Evolutionary conservation across 1,140 invertebrate genomes (phyloP).

Genomic region (Harlomillsia oculata): DNA sequence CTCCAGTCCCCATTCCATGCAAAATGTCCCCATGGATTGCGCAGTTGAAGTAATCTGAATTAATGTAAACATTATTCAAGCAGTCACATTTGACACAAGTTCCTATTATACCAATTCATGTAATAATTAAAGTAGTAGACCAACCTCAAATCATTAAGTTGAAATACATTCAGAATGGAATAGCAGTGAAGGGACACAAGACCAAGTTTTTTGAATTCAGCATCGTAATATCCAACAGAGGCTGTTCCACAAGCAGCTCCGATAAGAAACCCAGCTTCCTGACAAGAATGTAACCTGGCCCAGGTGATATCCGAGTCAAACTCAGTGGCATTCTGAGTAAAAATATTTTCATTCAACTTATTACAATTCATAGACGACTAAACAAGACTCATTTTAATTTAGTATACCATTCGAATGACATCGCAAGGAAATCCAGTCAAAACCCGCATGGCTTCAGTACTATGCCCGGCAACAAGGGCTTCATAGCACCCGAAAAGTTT

Average conservation of each 20-base stretch:
- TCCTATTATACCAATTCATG: too few relatives aligned
- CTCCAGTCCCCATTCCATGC: slow-evolving; percentile 96
- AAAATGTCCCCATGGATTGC: slow-evolving; percentile 98
- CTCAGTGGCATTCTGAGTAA: slow-evolving; percentile 35
- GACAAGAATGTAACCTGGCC: slow-evolving; percentile 49
- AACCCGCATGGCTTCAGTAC: slow-evolving; percentile 49
- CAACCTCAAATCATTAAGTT: neutral
- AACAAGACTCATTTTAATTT: slow-evolving; percentile 35
- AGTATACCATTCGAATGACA: slow-evolving; percentile 6
- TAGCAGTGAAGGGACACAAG: slow-evolving; percentile 47
- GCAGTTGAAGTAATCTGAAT: slow-evolving; percentile 52
- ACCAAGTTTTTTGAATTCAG: neutral
- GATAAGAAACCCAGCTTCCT: slow-evolving; percentile 50
- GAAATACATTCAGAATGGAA: slow-evolving; percentile 55
- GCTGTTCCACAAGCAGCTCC: slow-evolving; percentile 46
- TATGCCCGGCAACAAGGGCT: slow-evolving; percentile 48
- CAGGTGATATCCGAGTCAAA: slow-evolving; percentile 50
- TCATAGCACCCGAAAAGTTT: slow-evolving; percentile 54
- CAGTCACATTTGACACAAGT: too few relatives aligned
- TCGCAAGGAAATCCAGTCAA: slow-evolving; percentile 19
- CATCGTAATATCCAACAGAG: slow-evolving; percentile 39
- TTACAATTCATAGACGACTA: neutral
- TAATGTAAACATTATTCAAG: too few relatives aligned
- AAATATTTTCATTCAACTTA: neutral
- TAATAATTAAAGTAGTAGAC: neutral